These are phyloP conservation scores for Megalurothrips usitatus DNA, from an alignment of 2,888 invertebrate species.

Conservation along the genomic window DNA sequence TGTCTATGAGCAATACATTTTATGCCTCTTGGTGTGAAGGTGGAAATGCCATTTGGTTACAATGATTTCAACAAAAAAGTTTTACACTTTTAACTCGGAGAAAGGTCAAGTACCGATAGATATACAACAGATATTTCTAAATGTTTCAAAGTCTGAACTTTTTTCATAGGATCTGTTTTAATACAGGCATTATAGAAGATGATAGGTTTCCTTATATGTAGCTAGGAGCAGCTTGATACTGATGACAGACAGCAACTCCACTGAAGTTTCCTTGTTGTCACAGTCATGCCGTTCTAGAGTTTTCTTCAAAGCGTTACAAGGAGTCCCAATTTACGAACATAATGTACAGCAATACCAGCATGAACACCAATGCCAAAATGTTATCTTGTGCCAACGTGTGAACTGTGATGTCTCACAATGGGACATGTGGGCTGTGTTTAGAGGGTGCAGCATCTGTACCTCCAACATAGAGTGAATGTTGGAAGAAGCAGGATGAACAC, in stretches of 20 bases:
- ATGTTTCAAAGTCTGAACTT: not conserved
- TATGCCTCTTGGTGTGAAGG: not conserved
- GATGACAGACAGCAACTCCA: not conserved
- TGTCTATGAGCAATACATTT: not conserved
- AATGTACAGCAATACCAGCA: not conserved
- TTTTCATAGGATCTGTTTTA: not conserved
- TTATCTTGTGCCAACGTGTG: not conserved
- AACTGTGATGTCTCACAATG: not conserved
- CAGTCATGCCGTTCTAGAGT: too few species aligned
- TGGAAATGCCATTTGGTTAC: not conserved
- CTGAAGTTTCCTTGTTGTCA: not conserved
- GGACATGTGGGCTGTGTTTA: not conserved
- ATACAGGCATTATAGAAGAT: not conserved
- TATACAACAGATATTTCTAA: not conserved
- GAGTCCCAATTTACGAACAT: not conserved
- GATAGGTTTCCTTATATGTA: not conserved
- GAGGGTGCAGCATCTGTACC: not conserved
- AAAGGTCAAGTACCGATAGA: too few species aligned
- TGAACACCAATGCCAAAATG: not conserved
- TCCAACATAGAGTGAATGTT: not conserved
- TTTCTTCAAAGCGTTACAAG: not conserved
- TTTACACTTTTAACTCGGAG: too few species aligned
- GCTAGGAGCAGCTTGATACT: not conserved
- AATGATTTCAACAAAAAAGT: too few species aligned
- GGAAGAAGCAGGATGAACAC: not conserved